These are phyloP conservation scores for Dryoscopus gambensis DNA, from an alignment of 2,113 vertebrate genomes.

Conservation along the genomic window DNA sequence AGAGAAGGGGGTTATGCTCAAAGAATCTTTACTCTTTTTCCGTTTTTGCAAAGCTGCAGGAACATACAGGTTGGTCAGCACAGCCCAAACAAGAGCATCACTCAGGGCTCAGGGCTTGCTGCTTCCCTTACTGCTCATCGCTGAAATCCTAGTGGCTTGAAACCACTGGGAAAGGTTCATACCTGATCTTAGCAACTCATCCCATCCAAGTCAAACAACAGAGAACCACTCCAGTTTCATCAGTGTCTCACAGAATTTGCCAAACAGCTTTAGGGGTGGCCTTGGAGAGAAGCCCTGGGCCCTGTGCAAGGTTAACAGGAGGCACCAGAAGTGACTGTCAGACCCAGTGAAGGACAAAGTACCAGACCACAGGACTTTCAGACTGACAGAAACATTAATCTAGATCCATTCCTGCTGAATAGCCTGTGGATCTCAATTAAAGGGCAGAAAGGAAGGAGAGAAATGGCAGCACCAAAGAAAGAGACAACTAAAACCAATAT, in stretches of 20 bases:
- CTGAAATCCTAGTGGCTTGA: not conserved
- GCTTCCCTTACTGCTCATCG: not conserved
- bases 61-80: rapidly evolving
- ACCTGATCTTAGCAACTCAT: not conserved
- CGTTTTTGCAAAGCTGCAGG: not conserved
- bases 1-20: not conserved
- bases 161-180: not conserved
- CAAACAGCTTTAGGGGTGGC: not conserved
- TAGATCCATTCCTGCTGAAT: not conserved
- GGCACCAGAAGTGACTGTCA: not conserved
- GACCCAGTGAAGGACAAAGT: not conserved
- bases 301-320: not conserved
- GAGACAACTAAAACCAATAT: not conserved
- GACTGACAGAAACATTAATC: not conserved
- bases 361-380: not conserved
- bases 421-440: not conserved
- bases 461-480: not conserved
- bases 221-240: not conserved
- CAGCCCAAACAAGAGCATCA: not conserved
- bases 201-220: not conserved
- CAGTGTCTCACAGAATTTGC: not conserved
- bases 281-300: not conserved
- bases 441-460: not conserved
- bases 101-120: not conserved
- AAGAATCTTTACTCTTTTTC: not conserved